Evolutionary conservation across 2,113 vertebrate genomes (phyloP).

Genomic region (Nettapus auritus): DNA sequence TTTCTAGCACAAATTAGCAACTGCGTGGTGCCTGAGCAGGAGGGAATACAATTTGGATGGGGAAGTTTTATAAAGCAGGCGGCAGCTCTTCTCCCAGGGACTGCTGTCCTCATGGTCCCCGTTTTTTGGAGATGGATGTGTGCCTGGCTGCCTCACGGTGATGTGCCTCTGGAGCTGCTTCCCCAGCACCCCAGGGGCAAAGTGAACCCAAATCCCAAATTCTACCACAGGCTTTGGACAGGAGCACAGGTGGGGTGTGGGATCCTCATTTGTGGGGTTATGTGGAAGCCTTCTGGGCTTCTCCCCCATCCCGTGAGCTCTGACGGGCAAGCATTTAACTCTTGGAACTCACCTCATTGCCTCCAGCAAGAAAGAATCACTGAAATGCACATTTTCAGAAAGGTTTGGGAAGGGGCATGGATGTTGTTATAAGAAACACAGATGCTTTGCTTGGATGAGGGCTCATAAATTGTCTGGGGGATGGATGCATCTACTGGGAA

Average conservation of each 20-base stretch:
- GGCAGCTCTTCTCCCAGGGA: neutral
- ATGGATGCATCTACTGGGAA: neutral
- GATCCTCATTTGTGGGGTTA: neutral
- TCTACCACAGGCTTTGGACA: neutral
- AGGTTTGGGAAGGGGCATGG: neutral
- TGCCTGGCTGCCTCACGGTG: neutral
- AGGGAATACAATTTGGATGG: neutral
- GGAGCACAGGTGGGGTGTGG: neutral
- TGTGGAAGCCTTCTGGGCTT: neutral
- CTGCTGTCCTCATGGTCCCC: rapidly evolving
- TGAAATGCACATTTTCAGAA: neutral
- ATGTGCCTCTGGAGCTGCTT: neutral
- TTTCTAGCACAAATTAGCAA: slow-evolving; percentile 12
- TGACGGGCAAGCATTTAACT: neutral
- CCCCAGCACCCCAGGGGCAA: rapidly evolving
- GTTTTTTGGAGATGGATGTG: rapidly evolving
- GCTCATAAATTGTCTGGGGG: neutral
- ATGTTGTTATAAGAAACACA: neutral
- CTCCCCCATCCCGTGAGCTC: neutral
- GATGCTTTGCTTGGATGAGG: neutral
- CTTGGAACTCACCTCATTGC: neutral
- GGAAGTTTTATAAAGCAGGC: neutral
- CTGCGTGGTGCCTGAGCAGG: neutral
- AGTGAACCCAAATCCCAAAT: neutral
- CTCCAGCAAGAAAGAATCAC: neutral